Conservation (phyloP, 2,113 vertebrate species). For the Herpetotheres cachinnans region DNA sequence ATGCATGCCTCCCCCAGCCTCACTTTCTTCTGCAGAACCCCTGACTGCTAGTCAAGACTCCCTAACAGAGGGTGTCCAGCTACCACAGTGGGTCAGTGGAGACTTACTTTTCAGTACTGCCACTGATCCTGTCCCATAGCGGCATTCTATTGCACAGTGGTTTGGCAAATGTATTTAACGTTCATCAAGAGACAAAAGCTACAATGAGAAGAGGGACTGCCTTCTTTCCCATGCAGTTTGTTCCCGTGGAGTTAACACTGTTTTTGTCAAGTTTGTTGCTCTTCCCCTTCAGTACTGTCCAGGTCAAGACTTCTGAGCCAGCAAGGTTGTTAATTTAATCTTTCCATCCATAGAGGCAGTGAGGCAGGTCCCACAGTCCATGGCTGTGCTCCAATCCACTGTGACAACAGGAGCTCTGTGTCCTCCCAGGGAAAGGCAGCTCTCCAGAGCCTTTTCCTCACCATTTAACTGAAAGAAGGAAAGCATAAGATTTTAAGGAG, state of each 20-base stretch:
- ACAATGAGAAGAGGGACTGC: neutral
- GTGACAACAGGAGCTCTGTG: constrained; percentile 96
- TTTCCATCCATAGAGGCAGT: constrained; percentile 98
- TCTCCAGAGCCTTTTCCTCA: constrained; percentile 84
- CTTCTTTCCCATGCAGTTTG: neutral
- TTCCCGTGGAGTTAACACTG: neutral
- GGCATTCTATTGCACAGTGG: neutral
- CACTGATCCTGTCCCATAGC: neutral
- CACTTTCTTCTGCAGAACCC: neutral
- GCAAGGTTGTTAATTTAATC: constrained; percentile 93
- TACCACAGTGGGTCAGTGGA: neutral
- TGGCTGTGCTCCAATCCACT: constrained; percentile 93
- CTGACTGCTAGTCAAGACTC: neutral
- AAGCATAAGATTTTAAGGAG: neutral
- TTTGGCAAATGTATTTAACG: neutral
- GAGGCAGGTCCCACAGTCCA: constrained; percentile 96
- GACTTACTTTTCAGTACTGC: neutral
- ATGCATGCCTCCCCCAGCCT: neutral
- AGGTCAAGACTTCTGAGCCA: constrained; percentile 85
- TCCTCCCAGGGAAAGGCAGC: constrained; percentile 87
- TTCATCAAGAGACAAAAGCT: constrained; percentile 24
- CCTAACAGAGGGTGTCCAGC: neutral
- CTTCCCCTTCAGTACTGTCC: neutral
- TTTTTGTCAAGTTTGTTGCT: neutral
- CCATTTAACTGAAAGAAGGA: constrained; percentile 78